A percentile compares a stretch with the other conserved stretches of the same genome.
These are phyloP conservation scores for Meleagris gallopavo DNA, from an alignment of 2,113 vertebrate species.

Conservation along the genomic window DNA sequence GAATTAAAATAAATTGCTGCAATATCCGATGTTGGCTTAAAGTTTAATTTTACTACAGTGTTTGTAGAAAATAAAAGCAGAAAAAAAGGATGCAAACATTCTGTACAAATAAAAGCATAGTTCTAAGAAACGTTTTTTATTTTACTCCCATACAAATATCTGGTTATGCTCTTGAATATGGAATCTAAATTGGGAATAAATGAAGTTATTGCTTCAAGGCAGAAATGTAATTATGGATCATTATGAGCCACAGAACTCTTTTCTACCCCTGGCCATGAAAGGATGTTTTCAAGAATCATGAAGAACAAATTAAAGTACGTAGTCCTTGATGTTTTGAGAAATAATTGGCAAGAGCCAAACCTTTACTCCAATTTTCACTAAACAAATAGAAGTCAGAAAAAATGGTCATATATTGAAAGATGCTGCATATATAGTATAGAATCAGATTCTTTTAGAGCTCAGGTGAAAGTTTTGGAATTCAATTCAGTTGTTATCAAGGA, in stretches of 20 bases:
- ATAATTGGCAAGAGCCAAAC: not conserved
- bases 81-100: not conserved
- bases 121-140: not conserved
- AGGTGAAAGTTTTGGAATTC: not conserved
- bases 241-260: not conserved
- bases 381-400: not conserved
- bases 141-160: not conserved
- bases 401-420: not conserved
- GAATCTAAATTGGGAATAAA: not conserved
- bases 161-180: not conserved
- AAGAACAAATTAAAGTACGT: not conserved
- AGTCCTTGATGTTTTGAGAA: not conserved
- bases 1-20: not conserved
- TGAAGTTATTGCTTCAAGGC: not conserved
- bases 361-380: not conserved
- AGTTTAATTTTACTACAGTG: not conserved
- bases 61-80: not conserved
- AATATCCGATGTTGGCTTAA: not conserved
- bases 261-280: not conserved
- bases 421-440: not conserved
- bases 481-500: not conserved
- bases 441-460: not conserved
- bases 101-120: not conserved
- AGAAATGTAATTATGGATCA: not conserved
- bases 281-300: not conserved